phyloP scores from a whole-genome alignment of 2,797 vertebrate species.

The Fundulus diaphanus region DNA sequence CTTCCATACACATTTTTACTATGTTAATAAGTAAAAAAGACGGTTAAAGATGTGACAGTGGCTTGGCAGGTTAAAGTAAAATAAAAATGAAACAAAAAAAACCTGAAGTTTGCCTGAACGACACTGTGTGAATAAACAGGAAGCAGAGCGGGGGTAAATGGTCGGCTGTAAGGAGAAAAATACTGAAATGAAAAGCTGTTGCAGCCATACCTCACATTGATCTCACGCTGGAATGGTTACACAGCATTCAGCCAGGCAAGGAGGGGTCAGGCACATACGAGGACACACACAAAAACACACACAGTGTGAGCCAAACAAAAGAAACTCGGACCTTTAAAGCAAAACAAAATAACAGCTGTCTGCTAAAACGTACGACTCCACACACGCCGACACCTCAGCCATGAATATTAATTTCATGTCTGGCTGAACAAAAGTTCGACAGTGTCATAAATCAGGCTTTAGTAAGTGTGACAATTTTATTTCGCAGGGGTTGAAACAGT shows the following conservation, averaged over 20 bases:
- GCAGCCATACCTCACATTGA: constrained; percentile 86
- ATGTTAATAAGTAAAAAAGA: not conserved
- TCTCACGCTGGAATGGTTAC: constrained; percentile 86
- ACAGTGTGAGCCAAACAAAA: constrained; percentile 61
- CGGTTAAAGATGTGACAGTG: not conserved
- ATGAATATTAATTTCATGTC: constrained; percentile 34
- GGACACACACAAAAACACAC: constrained; percentile 47
- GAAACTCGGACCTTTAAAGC: constrained; percentile 24
- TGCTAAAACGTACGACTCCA: not conserved
- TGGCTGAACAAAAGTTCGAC: constrained; percentile 14
- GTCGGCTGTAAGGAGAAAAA: not conserved
- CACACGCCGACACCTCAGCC: not conserved
- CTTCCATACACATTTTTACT: not conserved
- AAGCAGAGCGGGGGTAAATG: not conserved
- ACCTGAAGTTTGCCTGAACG: not conserved
- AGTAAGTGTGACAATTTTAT: not conserved
- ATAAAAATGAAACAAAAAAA: not conserved
- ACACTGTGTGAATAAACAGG: not conserved
- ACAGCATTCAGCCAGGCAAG: constrained; percentile 78
- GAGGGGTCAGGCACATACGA: constrained; percentile 65
- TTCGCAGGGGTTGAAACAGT: not conserved
- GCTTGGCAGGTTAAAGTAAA: not conserved
- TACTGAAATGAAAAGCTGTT: constrained; percentile 21
- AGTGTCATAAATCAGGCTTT: constrained; percentile 8
- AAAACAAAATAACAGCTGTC: constrained; percentile 19